Conservation (phyloP, 2,113 vertebrate genomes). For the Seriola quinqueradiata region DNA sequence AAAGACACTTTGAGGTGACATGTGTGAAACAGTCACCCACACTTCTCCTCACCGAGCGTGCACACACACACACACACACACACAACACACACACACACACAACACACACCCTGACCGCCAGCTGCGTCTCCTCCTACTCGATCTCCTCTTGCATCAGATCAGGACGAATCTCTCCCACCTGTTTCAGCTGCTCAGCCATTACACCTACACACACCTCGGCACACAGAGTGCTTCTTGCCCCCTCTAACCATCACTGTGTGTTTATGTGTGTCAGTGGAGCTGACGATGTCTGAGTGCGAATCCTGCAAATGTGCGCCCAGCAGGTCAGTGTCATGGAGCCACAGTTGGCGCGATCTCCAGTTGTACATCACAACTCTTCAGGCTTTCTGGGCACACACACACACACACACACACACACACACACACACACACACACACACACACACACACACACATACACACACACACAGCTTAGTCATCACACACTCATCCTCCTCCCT, state of each 20-base stretch:
- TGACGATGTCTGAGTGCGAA: conserved; percentile 38
- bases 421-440: too few relatives aligned
- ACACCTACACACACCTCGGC: conserved; percentile 39
- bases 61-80: conserved; percentile 36
- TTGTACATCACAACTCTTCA: conserved; percentile 40
- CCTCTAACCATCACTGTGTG: background rate
- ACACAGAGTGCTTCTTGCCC: background rate
- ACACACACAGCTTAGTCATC: conserved; percentile 37
- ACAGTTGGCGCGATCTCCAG: conserved; percentile 35
- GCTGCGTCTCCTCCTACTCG: conserved; percentile 59
- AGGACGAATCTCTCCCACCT: conserved; percentile 51
- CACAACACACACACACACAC: conserved; percentile 34
- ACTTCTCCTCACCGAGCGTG: background rate
- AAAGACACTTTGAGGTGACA: conserved; percentile 38
- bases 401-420: background rate
- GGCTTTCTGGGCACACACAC: conserved; percentile 9
- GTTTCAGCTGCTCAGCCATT: conserved; percentile 24
- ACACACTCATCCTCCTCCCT: conserved; percentile 2
- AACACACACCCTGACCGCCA: conserved; percentile 39
- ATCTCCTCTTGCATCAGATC: conserved; percentile 46
- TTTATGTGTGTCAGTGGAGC: background rate
- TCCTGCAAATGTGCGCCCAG: conserved; percentile 10
- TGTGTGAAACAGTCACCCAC: conserved; percentile 45
- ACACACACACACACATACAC: background rate
- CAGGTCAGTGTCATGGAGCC: conserved; percentile 44